phyloP scores from a whole-genome alignment of 2,113 vertebrate species.

The Suricata suricatta region DNA sequence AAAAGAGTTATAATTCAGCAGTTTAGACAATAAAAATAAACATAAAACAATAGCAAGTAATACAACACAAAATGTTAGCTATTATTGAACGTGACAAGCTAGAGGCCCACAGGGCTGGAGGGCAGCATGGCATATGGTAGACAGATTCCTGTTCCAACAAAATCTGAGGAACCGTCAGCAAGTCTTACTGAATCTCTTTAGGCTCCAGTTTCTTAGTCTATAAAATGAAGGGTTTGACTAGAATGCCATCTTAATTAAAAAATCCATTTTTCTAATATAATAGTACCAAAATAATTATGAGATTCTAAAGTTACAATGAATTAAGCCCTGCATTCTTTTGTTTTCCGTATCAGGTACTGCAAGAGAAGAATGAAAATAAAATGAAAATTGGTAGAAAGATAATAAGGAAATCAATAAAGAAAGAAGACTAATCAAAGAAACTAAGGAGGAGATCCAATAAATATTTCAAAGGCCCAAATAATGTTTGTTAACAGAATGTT shows the following conservation, averaged over 20 bases:
- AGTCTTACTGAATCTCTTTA: not conserved
- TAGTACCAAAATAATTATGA: not conserved
- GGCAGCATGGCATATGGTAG: not conserved
- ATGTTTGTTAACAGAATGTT: not conserved
- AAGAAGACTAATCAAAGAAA: not conserved
- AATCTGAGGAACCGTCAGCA: not conserved
- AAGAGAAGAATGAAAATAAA: conserved; percentile 19
- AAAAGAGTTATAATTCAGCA: not conserved
- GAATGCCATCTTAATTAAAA: not conserved
- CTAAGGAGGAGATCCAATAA: not conserved
- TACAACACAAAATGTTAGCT: not conserved
- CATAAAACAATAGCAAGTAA: not conserved
- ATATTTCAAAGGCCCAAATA: not conserved
- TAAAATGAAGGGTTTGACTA: not conserved
- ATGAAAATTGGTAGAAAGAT: not conserved
- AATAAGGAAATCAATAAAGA: not conserved
- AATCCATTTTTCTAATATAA: not conserved
- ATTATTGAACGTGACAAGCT: not conserved
- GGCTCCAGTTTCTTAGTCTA: not conserved
- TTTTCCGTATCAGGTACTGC: not conserved
- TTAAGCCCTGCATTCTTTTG: not conserved
- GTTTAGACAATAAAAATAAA: not conserved
- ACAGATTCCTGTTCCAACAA: not conserved
- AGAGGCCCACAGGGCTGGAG: not conserved
- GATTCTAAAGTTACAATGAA: not conserved